phyloP scores from a whole-genome alignment of 2,113 vertebrate genomes.

The Ptilorrhoa leucosticta region DNA sequence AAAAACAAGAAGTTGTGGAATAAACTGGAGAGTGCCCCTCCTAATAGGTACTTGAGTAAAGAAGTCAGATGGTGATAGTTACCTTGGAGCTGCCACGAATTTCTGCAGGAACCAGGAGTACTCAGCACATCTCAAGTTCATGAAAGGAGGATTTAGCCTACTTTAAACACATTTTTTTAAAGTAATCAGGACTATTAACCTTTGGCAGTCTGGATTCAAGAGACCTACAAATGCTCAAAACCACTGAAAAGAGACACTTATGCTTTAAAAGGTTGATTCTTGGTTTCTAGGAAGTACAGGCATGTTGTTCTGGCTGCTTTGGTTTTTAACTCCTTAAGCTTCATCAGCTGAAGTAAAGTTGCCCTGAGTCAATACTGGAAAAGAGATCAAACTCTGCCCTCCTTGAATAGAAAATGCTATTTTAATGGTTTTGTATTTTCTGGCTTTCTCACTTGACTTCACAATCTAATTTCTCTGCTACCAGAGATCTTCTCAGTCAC shows the following conservation, averaged over 20 bases:
- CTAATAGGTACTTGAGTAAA: background rate
- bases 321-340: background rate
- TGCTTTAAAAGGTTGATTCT: background rate
- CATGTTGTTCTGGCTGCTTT: background rate
- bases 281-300: background rate
- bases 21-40: background rate
- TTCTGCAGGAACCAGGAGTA: background rate
- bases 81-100: background rate
- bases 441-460: conserved; percentile 72
- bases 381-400: background rate
- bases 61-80: background rate
- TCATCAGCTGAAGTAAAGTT: background rate
- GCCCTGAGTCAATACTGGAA: conserved; percentile 27
- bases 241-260: background rate
- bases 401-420: conserved; percentile 37
- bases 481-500: conserved; percentile 50
- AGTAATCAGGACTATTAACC: background rate
- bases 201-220: background rate
- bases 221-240: background rate
- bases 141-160: background rate
- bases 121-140: background rate
- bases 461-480: conserved; percentile 72
- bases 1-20: background rate
- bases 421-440: conserved; percentile 67
- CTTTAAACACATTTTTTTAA: background rate